Percentiles rank a stretch among this genome's conserved stretches.
Evolutionary conservation across 2,888 invertebrate species (phyloP).

Genomic region (Hymenopus coronatus): DNA sequence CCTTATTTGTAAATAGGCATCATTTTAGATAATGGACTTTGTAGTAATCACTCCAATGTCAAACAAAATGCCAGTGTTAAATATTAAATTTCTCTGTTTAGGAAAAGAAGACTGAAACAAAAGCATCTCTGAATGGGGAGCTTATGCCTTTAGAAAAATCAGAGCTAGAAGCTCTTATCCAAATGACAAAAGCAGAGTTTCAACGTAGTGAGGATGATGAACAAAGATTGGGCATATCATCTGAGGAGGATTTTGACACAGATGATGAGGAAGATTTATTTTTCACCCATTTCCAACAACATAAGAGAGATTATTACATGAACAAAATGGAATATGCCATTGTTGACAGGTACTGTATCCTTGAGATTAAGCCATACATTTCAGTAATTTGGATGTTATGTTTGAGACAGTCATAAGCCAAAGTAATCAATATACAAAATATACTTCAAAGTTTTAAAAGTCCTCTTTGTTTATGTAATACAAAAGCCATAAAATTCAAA

Average conservation of each 20-base stretch:
- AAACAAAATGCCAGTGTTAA: no score
- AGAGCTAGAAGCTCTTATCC: conserved; percentile 6
- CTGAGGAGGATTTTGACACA: conserved; percentile 38
- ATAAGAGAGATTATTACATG: conserved; percentile 89
- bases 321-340: conserved; percentile 79
- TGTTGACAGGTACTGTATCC: conserved; percentile 64
- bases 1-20: no score
- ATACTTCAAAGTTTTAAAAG: no score
- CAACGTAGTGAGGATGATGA: conserved; percentile 39
- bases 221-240: conserved; percentile 31
- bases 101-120: conserved; percentile 1
- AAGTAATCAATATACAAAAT: no score
- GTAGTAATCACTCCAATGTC: no score
- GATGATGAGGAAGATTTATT: conserved; percentile 45
- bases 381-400: neutral
- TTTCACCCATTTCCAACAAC: conserved; percentile 71
- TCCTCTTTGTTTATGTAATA: no score
- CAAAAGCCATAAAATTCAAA: no score
- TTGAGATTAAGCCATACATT: neutral
- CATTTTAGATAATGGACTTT: no score
- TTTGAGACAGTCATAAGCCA: no score
- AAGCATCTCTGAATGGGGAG: neutral
- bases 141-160: neutral
- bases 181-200: conserved; percentile 1
- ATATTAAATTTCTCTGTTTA: neutral